Evolutionary conservation across 2,797 vertebrate species (phyloP).

Genomic region (Gymnodraco acuticeps): DNA sequence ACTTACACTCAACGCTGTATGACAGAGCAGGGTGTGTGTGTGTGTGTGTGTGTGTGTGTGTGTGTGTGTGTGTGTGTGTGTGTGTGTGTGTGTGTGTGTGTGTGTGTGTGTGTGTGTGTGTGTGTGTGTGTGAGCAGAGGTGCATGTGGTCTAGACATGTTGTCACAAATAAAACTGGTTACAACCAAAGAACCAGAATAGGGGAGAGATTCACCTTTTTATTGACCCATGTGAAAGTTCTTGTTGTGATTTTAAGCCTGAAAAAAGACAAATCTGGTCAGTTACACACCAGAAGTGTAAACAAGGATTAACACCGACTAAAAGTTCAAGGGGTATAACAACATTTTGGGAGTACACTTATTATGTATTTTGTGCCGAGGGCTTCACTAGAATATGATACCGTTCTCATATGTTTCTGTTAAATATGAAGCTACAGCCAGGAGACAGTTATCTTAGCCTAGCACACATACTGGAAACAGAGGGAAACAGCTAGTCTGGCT

Average conservation of each 20-base stretch:
- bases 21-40: constrained; percentile 29
- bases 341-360: background rate
- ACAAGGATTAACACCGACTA: background rate
- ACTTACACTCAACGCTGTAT: constrained; percentile 34
- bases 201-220: background rate
- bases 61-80: constrained; percentile 21
- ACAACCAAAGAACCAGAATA: background rate
- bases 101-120: constrained; percentile 22
- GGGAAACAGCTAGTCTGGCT: background rate
- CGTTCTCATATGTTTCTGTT: background rate
- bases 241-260: background rate
- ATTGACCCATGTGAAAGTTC: background rate
- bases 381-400: background rate
- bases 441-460: background rate
- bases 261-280: background rate
- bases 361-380: too few species aligned
- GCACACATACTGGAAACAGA: constrained; percentile 17
- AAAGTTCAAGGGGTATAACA: background rate
- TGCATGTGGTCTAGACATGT: constrained; percentile 44
- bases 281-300: background rate
- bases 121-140: constrained; percentile 16
- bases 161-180: constrained; percentile 17
- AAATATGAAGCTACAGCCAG: background rate
- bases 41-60: constrained; percentile 22
- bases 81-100: constrained; percentile 19